Evolutionary conservation across 1,140 invertebrate genomes (phyloP), one percentile per base, ranked within the genome.

Genomic region (Callitettix versicolor): DNA sequence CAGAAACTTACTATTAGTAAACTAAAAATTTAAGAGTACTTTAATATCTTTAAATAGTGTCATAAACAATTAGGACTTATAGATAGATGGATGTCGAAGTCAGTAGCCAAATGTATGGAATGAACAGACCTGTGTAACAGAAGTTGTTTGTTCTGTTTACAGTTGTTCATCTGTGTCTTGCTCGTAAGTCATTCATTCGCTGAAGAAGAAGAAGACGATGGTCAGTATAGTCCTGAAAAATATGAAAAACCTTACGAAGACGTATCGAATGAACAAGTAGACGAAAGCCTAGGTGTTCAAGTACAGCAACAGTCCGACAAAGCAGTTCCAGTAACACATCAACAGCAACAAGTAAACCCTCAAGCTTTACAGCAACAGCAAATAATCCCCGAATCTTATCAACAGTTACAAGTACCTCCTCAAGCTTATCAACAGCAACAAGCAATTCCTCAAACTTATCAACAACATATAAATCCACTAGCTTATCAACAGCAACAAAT

Each of bases 201-300:
- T 11, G 48, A 51, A 21, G 55, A 49, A 42, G 48, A 57, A 14
- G 49, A 48, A 34, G 44, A 55, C 46, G 43, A 56, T 34, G 55
- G 55, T 21, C 38, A 40, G 24, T 57, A 57, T 38, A 51, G 44
- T 30, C 48, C 55, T 9, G 49, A 57, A 1, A 30, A 43, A 18
- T 52, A 57, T 40, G 55, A 57, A 26, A 52, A 57, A 21, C 55
- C 55, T n/a, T 48, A 52, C 12, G 50, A 51, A 33, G 26, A 57
- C 33, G 9, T 26, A n/a, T 43, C 20, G 24, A 26, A 38, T 15
- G 43, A 26, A 15, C 14, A 21, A n/a, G 2, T 44, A n/a, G 46
- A 14, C 6, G 41, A 17, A 36, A 44, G 40, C 18, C 24, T 2
- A 33, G 34, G 20, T 12, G 14, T 15, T 22, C 7, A 44, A 6